Evolutionary conservation across 2,888 invertebrate species (phyloP), one percentile per base, ranked within the genome.

Genomic region (Drosophila melanosoma): DNA sequence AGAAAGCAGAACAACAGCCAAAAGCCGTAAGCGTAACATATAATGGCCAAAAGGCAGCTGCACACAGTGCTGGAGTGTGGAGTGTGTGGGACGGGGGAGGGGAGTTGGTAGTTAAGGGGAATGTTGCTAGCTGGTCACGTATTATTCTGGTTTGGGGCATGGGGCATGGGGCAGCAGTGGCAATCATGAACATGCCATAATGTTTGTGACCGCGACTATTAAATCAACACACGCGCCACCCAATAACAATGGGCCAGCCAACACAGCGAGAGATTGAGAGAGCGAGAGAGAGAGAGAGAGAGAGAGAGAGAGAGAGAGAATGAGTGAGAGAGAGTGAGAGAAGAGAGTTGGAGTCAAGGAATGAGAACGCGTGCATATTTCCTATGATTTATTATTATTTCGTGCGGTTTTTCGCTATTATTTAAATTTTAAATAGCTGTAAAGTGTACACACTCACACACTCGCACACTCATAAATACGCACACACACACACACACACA

Each of bases 401-500:
- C 85, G 89, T 89, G 85, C 77, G 89, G 89, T 81, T 85, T 87
- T 84, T 86, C 60, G 87, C 90, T 89, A 85, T 87, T 87, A 87
- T 87, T 87, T 87, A 87, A 87, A 87, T 87, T 87, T 87, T 89
- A 87, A 89, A 87, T 87, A 89, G 87, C 90, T 81, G 85, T 69
- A 87, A 87, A 89, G 89, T 82, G 80, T 75, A 67, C 61, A 69
- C 67, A 70, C 51, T 66, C 33, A 54, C 70, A 67, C 66, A 42
- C 58, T 33, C 38, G 49, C 8, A 38, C 38, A 38, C 38, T 17
- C 38, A 38, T 38, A 38, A 42, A n/a, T 20, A 11, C 42, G 11
- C 42, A 11, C 12, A 20, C 45, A 38, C 33, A 38, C 38, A 53
- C 40, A 52, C 33, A 60, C 45, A 59, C 65, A 58, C 75, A 38